A percentile compares a stretch with the other conserved stretches of the same genome.
These are phyloP conservation scores for Ferrisia virgata DNA, from an alignment of 2,888 invertebrate genomes.

Conservation along the genomic window DNA sequence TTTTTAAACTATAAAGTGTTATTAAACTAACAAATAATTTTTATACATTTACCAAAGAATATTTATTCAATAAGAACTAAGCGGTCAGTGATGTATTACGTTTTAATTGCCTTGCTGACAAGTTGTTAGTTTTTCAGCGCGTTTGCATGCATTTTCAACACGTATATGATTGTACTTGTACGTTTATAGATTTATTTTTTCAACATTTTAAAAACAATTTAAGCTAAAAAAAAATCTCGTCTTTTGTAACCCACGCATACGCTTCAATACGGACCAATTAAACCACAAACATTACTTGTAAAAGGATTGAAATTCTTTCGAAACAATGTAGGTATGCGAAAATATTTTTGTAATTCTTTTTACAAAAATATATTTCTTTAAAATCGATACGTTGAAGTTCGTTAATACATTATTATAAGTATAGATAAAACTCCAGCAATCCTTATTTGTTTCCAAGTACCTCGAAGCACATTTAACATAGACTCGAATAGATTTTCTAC, in stretches of 20 bases:
- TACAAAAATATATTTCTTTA: no score
- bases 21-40: slow-evolving; percentile 17
- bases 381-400: no score
- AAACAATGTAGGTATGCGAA: no score
- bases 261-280: neutral
- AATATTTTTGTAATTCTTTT: no score
- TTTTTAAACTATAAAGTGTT: slow-evolving; percentile 17
- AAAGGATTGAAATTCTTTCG: no score
- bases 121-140: neutral
- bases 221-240: neutral
- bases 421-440: neutral
- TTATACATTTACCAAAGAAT: neutral
- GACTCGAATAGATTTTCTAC: neutral
- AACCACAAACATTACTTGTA: no score
- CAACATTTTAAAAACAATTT: neutral
- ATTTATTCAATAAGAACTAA: slow-evolving; percentile 14
- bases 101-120: slow-evolving; percentile 6
- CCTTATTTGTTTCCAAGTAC: neutral
- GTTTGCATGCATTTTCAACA: neutral
- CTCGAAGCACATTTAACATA: neutral
- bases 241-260: neutral
- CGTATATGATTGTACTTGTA: neutral
- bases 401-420: no score
- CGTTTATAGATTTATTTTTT: slow-evolving; percentile 1
- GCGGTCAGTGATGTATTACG: slow-evolving; percentile 9